Percentiles rank a stretch among this genome's conserved stretches.
phyloP scores from a whole-genome alignment of 2,888 invertebrate genomes.

The Achlya flavicornis region DNA sequence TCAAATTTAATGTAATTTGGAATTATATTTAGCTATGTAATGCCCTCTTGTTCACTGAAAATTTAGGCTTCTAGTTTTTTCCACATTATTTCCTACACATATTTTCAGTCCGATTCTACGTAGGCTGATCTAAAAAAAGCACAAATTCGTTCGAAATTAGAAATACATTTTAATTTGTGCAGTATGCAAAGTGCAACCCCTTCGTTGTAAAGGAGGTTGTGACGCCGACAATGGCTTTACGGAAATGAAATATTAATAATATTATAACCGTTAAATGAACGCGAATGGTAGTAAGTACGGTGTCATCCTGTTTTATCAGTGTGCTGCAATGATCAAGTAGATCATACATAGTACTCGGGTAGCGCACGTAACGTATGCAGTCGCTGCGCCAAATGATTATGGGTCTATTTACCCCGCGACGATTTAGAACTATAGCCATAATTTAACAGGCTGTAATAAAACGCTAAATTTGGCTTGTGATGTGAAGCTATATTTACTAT shows the following conservation, averaged over 20 bases:
- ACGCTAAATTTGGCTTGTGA: not conserved
- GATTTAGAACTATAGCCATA: not conserved
- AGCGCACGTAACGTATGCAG: not conserved
- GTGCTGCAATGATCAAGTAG: slow-evolving; percentile 19
- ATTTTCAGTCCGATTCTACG: not conserved
- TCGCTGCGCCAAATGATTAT: slow-evolving; percentile 4
- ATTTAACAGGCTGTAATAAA: slow-evolving; percentile 15
- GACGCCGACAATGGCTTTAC: not conserved
- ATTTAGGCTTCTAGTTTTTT: too few species aligned
- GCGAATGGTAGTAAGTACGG: slow-evolving; percentile 16
- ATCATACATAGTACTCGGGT: not conserved
- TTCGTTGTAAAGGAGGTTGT: not conserved
- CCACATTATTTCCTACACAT: too few species aligned
- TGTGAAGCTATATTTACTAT: too few species aligned
- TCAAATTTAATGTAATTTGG: too few species aligned
- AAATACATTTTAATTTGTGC: not conserved
- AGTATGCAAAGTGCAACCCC: not conserved
- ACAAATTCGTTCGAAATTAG: not conserved
- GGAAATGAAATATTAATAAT: not conserved
- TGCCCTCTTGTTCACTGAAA: too few species aligned
- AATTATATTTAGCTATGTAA: too few species aligned
- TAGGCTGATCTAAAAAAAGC: not conserved
- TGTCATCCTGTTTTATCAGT: slow-evolving; percentile 22
- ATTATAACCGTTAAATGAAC: not conserved
- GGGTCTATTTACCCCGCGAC: not conserved